Evolutionary conservation across 2,888 invertebrate genomes (phyloP), one percentile per base, ranked within the genome.

Genomic region (Gordius sp.): DNA sequence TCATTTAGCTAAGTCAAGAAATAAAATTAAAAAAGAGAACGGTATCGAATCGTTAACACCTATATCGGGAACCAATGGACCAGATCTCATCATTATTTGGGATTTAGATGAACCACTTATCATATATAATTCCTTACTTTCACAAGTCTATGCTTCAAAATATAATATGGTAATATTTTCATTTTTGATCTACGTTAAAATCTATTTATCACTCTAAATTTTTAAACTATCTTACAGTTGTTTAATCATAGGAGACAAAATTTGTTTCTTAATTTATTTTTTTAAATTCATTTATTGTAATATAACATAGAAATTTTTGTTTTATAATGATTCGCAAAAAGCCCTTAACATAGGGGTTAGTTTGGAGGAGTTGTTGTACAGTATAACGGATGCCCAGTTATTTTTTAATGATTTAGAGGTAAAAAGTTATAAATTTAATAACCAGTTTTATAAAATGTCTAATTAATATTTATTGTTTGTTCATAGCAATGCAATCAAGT

Each of bases 321-420:
- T n/a, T n/a, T n/a, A n/a, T n/a, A 2, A 58, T 54, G 59, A 58
- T 41, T 18, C 20, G 13, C 20, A 24, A 8, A 2, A 18, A 2
- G 41, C 52, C 16, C 33, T 41, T n/a, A 16, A 26, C 68, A 75
- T 86, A 64, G 89, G 86, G 41, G 80, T 81, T 68, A 77, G 82
- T 65, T 87, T 89, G 86, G 89, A 91, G 67, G 86, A 86, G 68
- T 79, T 89, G 78, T 84, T 91, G 66, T 89, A 85, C 72, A 84
- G 82, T 69, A 74, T 91, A 68, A 86, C 89, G 25, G 89, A 91
- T 67, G 79, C 80, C 52, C 83, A 91, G 73, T 83, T 93, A 73
- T 91, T 91, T 74, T 89, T 86, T 73, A 87, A 87, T 70, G 91
- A 91, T 73, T 79, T 93, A 65, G 89, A 91, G 78, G 84, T 83